Evolutionary conservation across 2,113 vertebrate species (phyloP).

Genomic region (Odocoileus virginianus): DNA sequence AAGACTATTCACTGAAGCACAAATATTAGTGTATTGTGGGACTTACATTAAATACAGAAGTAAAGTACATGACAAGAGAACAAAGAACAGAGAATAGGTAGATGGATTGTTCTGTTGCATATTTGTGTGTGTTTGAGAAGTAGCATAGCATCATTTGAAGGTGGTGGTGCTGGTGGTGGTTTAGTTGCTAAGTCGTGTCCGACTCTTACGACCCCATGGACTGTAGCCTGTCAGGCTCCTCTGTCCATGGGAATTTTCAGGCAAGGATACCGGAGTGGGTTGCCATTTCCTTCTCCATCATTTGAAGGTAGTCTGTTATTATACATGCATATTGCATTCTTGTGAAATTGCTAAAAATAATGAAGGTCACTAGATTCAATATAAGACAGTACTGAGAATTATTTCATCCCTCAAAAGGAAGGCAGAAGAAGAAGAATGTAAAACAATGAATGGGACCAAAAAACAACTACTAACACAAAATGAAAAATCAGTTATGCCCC

Average conservation of each 20-base stretch:
- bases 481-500: neutral
- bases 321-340: neutral
- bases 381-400: neutral
- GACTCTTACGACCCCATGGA: neutral
- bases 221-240: neutral
- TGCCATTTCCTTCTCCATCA: neutral
- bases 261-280: neutral
- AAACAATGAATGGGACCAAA: neutral
- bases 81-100: neutral
- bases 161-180: neutral
- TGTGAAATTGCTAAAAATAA: neutral
- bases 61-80: neutral
- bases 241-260: neutral
- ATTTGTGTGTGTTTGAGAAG: neutral
- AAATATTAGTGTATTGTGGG: neutral
- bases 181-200: fast-evolving
- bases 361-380: neutral
- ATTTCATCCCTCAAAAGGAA: neutral
- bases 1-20: neutral
- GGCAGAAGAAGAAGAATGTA: neutral
- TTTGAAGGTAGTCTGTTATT: neutral
- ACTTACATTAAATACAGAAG: neutral
- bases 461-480: neutral
- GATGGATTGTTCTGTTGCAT: neutral
- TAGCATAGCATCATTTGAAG: neutral